Evolutionary conservation across 2,888 invertebrate genomes (phyloP), one percentile per base, ranked within the genome.

Genomic region (Apomyelois bistriatella): DNA sequence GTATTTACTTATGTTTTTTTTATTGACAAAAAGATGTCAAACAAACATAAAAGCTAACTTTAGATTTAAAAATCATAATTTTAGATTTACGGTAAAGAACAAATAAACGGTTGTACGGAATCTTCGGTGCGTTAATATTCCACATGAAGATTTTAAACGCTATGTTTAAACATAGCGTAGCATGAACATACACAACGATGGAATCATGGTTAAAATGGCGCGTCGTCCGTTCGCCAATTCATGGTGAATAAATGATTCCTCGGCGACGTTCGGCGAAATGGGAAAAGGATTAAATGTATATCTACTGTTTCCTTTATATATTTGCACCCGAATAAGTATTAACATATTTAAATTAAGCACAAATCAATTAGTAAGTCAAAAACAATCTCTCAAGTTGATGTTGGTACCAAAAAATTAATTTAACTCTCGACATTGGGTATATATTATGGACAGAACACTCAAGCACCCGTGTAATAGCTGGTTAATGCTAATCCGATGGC

Each of bases 401-500:
- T n/a, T 17, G 8, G 28, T n/a, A 48, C 56, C 41, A 64, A 61
- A 62, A 60, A 65, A 63, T 68, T 68, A 70, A 69, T 69, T 66
- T 59, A 57, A 51, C 50, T 54, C 54, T 66, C 60, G 52, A 61
- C 68, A 68, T 68, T 64, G 65, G 61, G 62, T 64, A 70, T 82
- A 82, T 77, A 81, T 84, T 79, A 79, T 72, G 66, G 56, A 58
- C 53, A 58, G 56, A 62, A 64, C 64, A 68, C 66, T 67, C 58
- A 62, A 70, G 67, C 60, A 66, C 60, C 60, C 68, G 65, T 74
- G 74, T 85, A 79, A 87, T 82, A 76, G 84, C 74, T 55, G 62
- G 60, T 65, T 74, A 72, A 87, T 88, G 87, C 81, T 85, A 87
- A 87, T 88, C 79, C 78, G 70, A 88, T 85, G 63, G 85, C 68